A percentile compares a stretch with the other conserved stretches of the same genome.
Conservation (phyloP, 2,797 vertebrate species). For the Austrolebias charrua region DNA sequence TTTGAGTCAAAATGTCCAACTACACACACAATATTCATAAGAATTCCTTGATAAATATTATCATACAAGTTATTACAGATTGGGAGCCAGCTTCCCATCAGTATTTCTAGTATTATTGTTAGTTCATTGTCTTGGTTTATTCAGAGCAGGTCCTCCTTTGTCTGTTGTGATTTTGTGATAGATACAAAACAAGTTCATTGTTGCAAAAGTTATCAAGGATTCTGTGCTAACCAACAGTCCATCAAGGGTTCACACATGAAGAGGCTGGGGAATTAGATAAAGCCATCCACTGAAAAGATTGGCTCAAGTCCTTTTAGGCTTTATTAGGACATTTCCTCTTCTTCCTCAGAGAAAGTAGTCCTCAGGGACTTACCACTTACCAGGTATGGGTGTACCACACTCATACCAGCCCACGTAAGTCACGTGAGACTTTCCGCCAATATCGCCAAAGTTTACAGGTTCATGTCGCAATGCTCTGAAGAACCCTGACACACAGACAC, state of each 20-base stretch:
- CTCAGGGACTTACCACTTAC: conserved; percentile 87
- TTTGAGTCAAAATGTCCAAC: conserved; percentile 50
- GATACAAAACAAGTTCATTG: conserved; percentile 81
- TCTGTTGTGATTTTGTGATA: conserved; percentile 81
- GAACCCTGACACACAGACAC: conserved; percentile 78
- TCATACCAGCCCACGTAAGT: conserved; percentile 97
- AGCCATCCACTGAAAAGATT: conserved; percentile 58
- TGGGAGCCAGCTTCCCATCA: conserved; percentile 99
- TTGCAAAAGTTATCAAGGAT: conserved; percentile 75
- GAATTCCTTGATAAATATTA: conserved; percentile 94
- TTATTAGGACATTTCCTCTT: conserved; percentile 27
- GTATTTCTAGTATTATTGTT: conserved; percentile 71
- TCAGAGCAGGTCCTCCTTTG: conserved; percentile 39
- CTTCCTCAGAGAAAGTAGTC: conserved; percentile 33
- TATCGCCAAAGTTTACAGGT: conserved; percentile 91
- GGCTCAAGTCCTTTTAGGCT: conserved; percentile 35
- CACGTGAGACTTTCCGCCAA: conserved; percentile 89
- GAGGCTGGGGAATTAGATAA: conserved; percentile 46
- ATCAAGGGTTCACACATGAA: conserved; percentile 63
- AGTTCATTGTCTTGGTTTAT: conserved; percentile 58
- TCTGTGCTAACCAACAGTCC: conserved; percentile 69
- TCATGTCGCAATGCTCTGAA: conserved; percentile 94
- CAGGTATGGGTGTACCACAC: conserved; percentile 94
- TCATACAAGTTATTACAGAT: conserved; percentile 87
- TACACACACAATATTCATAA: conserved; percentile 72